These are phyloP conservation scores for Melipona beecheii DNA, from an alignment of 2,888 invertebrate genomes.

Conservation along the genomic window DNA sequence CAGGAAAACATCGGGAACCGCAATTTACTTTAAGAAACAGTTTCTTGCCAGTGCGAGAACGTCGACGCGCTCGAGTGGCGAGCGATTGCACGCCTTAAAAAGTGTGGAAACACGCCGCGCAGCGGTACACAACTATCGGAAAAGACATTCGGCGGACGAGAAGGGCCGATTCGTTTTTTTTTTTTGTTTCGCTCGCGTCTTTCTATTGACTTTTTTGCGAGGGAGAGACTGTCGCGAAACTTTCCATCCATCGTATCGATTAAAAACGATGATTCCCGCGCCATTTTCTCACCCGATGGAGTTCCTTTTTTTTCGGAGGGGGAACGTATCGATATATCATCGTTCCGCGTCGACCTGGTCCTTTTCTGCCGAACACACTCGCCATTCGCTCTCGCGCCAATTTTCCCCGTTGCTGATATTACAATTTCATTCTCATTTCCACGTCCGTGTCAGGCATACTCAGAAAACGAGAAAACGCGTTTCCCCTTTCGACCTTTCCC, in stretches of 20 bases:
- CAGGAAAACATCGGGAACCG: slow-evolving; percentile 4
- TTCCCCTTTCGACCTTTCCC: slow-evolving; percentile 42
- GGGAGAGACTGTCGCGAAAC: not conserved
- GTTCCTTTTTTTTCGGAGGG: not conserved
- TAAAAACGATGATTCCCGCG: slow-evolving; percentile 48
- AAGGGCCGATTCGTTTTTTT: slow-evolving; percentile 8
- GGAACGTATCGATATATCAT: slow-evolving; percentile 33
- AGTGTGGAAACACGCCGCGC: slow-evolving; percentile 20
- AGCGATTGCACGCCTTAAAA: slow-evolving; percentile 18
- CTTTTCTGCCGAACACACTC: not conserved
- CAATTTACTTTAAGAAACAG: slow-evolving; percentile 10
- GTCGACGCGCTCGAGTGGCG: not conserved
- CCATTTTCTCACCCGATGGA: not conserved
- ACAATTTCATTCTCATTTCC: slow-evolving; percentile 72
- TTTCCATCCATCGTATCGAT: slow-evolving; percentile 44
- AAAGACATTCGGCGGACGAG: slow-evolving; percentile 46
- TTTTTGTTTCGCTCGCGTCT: not conserved
- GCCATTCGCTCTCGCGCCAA: slow-evolving; percentile 47
- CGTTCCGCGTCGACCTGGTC: not conserved
- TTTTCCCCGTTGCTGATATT: slow-evolving; percentile 61
- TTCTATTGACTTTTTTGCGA: slow-evolving; percentile 17
- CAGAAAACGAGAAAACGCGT: slow-evolving; percentile 46
- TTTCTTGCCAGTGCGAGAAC: not conserved
- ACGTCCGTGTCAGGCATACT: slow-evolving; percentile 65
- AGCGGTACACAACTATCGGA: slow-evolving; percentile 40